Percentiles rank a stretch among this genome's conserved stretches.
Conservation (phyloP, 2,797 vertebrate species). For the Pangasius macronema region DNA sequence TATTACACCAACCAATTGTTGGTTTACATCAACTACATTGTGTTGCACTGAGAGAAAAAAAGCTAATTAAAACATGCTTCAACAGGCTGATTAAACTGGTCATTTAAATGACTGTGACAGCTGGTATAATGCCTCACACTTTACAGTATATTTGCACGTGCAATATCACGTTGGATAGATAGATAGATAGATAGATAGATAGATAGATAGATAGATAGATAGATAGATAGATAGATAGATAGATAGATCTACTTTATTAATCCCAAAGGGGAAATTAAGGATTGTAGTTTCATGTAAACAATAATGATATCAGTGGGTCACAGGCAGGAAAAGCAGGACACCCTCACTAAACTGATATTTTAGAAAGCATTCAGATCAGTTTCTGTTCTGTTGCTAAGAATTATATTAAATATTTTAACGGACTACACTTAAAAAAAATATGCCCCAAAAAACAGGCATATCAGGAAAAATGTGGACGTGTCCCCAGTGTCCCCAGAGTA, state of each 20-base stretch:
- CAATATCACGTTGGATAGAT: not conserved
- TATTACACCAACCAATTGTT: not conserved
- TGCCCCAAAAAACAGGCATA: no score
- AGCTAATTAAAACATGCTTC: not conserved
- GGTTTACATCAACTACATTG: not conserved
- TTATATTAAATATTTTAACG: not conserved
- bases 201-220: not conserved
- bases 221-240: not conserved
- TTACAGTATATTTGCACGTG: not conserved
- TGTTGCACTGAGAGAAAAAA: not conserved
- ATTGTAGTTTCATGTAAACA: not conserved
- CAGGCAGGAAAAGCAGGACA: not conserved
- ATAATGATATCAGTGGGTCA: not conserved
- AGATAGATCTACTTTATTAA: not conserved
- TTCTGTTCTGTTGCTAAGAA: not conserved
- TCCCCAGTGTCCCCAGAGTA: no score
- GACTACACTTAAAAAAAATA: not conserved
- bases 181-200: not conserved
- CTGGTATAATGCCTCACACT: not conserved
- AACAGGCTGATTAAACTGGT: not conserved
- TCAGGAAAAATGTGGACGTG: no score
- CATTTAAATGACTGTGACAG: not conserved
- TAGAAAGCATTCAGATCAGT: not conserved
- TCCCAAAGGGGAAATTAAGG: no score
- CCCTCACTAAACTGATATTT: not conserved